Conservation (phyloP, 2,797 vertebrate genomes). For the Myotis vivesi region DNA sequence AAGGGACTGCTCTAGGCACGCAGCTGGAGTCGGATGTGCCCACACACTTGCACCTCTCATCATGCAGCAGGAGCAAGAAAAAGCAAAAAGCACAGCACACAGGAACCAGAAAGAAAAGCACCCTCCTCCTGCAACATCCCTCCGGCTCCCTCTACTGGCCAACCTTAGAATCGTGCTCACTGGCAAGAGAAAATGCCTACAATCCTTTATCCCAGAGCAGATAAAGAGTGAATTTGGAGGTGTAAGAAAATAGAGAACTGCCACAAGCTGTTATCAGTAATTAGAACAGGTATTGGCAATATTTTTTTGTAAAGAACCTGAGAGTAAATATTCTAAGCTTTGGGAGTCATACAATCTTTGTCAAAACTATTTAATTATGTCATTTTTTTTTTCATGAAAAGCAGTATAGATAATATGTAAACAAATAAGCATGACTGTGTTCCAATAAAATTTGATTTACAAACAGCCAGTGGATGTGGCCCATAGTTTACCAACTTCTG, state of each 20-base stretch:
- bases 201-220: not conserved
- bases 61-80: not conserved
- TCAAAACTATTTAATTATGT: not conserved
- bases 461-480: not conserved
- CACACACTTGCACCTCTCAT: not conserved
- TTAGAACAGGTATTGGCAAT: not conserved
- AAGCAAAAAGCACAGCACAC: not conserved
- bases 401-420: not conserved
- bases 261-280: not conserved
- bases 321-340: not conserved
- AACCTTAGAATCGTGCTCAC: not conserved
- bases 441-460: not conserved
- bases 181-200: not conserved
- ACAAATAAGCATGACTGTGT: not conserved
- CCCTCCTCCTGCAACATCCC: not conserved
- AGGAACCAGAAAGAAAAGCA: not conserved
- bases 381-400: not conserved
- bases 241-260: not conserved
- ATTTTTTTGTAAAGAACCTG: not conserved
- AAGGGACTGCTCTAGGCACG: not conserved
- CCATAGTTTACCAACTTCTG: not conserved
- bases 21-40: not conserved
- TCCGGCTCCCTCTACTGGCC: not conserved
- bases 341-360: not conserved
- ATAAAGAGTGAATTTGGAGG: not conserved